Evolutionary conservation across 2,113 vertebrate genomes (phyloP).

Genomic region (Cebus imitator): DNA sequence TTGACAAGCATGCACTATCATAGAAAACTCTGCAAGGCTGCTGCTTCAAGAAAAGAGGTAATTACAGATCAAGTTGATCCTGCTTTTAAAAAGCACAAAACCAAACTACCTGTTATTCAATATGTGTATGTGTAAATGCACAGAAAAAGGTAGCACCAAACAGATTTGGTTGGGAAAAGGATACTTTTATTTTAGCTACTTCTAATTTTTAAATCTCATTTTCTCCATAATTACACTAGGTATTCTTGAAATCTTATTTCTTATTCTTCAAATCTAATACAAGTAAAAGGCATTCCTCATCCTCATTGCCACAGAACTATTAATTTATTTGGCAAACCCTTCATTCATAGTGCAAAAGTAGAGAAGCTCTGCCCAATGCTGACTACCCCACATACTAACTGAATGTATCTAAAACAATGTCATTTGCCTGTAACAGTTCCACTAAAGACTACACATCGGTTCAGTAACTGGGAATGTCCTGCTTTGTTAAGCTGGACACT

Average conservation of each 20-base stretch:
- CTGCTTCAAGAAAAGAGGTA: not conserved
- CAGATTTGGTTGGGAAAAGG: not conserved
- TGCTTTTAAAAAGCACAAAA: slow-evolving; percentile 18
- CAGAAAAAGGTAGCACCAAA: not conserved
- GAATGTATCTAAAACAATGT: not conserved
- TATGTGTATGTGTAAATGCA: not conserved
- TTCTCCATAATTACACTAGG: not conserved
- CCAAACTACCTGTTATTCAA: not conserved
- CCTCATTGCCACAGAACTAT: not conserved
- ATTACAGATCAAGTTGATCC: not conserved
- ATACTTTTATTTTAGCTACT: not conserved
- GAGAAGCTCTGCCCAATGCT: not conserved
- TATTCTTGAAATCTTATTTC: not conserved
- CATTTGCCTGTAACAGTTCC: not conserved
- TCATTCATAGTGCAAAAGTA: not conserved
- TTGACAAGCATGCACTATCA: not conserved
- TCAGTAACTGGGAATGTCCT: not conserved
- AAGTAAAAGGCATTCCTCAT: too few species aligned
- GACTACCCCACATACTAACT: not conserved
- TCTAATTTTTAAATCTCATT: not conserved
- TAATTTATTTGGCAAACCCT: not conserved
- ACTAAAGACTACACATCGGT: not conserved
- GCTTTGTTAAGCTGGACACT: not conserved
- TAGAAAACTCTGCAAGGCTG: not conserved
- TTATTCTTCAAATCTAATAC: too few species aligned